Base-by-base conservation (phyloP, 2,888 invertebrate genomes). In the Vandiemenella viatica region DNA sequence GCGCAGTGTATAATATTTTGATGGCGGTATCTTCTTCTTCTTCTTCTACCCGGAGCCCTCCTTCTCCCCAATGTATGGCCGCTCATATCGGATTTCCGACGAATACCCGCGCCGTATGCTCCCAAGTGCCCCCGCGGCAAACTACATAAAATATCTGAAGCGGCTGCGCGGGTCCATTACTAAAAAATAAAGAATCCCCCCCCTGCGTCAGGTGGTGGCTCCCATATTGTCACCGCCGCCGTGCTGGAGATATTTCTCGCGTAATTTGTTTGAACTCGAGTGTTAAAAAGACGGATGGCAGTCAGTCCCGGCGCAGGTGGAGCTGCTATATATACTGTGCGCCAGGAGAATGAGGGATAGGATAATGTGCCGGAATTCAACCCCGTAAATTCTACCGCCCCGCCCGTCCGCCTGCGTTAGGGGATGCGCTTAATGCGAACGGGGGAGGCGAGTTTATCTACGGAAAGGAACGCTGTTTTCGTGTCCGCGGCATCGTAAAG, bases 241-340 rank as follows among this genome's bases (percentile, higher is more conserved):
- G 20, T 42, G 49, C 45, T 49, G 45, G 45, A 49, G 49, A 49
- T 49, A 44, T 49, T 49, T 49, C 49, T 49, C 45, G 49, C 45
- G 49, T 49, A 49, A 49, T 49, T 49, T 49, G 49, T 49, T 49
- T 49, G 49, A 49, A 49, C 49, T 45, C 38, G 49, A 44, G 45
- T 49, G 49, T 49, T 49, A 49, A 49, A 49, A 49, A 49, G 49
- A 49, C 49, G 43, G 43, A 49, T 49, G 49, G 45, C 38, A 40
- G 49, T n/a, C n/a, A n/a, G n/a, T n/a, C n/a, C 19, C 23, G 40
- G 40, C 49, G 40, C 49, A 49, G 49, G 49, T 49, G 49, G 37
- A 45, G 38, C 19, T 19, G 49, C n/a, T n/a, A n/a, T n/a, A n/a
- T n/a, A n/a, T n/a, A n/a, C n/a, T n/a, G n/a, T n/a, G n/a, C n/a